Conservation (phyloP, 2,797 vertebrate genomes). For the Xiphophorus birchmanni region DNA sequence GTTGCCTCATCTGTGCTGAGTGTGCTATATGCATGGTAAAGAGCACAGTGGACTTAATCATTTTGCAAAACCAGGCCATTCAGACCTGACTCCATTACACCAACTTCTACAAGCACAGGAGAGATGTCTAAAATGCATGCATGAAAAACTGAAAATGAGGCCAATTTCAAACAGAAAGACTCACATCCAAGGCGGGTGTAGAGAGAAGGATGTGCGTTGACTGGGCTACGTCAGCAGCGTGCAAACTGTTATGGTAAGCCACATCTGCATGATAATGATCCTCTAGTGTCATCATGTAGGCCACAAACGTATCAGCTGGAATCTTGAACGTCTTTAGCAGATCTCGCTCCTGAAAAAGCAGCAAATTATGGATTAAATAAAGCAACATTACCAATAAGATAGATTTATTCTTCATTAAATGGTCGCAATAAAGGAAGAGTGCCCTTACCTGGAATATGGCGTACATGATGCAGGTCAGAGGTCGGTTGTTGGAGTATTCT, state of each 20-base stretch:
- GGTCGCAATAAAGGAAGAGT: not conserved
- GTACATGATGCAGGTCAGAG: slow-evolving; percentile 98
- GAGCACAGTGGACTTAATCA: not conserved
- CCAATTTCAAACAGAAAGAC: slow-evolving; percentile 44
- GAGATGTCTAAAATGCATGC: not conserved
- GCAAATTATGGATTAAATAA: not conserved
- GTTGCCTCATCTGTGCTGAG: not conserved
- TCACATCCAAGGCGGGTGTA: slow-evolving; percentile 95
- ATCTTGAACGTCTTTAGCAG: slow-evolving; percentile 96
- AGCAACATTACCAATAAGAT: not conserved
- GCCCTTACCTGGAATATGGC: slow-evolving; percentile 94
- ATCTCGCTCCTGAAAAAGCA: slow-evolving; percentile 87
- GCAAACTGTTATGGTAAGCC: slow-evolving; percentile 97
- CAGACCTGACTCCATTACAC: not conserved
- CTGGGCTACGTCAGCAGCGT: slow-evolving; percentile 96
- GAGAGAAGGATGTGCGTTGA: slow-evolving; percentile 97
- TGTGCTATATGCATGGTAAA: not conserved
- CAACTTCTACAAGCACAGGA: not conserved
- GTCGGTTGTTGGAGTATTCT: slow-evolving; percentile 90
- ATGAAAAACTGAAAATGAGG: not conserved
- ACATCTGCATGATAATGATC: slow-evolving; percentile 98
- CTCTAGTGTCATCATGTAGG: slow-evolving; percentile 98
- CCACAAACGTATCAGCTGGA: slow-evolving; percentile 92
- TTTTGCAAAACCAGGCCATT: not conserved
- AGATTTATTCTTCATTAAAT: not conserved